Percentiles rank a stretch among this genome's conserved stretches.
Conservation (phyloP, 2,113 vertebrate species). For the Thalassoma bifasciatum region DNA sequence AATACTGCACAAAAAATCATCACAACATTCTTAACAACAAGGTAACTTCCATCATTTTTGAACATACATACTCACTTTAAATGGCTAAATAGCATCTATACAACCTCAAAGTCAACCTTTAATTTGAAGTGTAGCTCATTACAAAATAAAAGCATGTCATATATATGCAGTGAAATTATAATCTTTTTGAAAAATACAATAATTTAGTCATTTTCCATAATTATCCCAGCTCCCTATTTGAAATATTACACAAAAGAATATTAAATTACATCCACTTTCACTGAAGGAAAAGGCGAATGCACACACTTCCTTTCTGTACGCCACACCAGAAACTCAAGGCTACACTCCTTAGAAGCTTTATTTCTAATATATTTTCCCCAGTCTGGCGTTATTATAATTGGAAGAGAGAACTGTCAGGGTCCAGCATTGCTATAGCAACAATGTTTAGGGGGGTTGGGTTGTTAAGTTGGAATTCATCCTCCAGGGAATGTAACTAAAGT, state of each 20-base stretch:
- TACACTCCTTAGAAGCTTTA: constrained; percentile 24
- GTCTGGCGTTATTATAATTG: constrained; percentile 2
- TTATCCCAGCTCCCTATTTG: background rate
- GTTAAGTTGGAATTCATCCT: background rate
- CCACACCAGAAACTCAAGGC: constrained; percentile 52
- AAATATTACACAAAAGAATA: background rate
- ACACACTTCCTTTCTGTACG: background rate
- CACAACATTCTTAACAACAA: no score
- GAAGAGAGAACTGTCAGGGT: constrained; percentile 37
- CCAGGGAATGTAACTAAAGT: no score
- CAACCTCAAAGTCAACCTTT: no score
- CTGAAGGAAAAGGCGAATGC: no score
- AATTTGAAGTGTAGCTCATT: background rate
- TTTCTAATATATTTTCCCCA: constrained; percentile 32
- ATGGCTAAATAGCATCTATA: background rate
- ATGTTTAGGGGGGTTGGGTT: constrained; percentile 43
- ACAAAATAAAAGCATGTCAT: no score
- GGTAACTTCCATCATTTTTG: no score
- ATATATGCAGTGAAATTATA: no score
- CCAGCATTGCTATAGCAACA: constrained; percentile 76
- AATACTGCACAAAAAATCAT: no score
- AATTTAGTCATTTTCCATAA: background rate
- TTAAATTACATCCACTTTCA: no score
- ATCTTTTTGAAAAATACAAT: background rate
- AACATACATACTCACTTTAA: no score